Evolutionary conservation across 2,113 vertebrate species (phyloP).

Genomic region (Cnemophilus loriae): DNA sequence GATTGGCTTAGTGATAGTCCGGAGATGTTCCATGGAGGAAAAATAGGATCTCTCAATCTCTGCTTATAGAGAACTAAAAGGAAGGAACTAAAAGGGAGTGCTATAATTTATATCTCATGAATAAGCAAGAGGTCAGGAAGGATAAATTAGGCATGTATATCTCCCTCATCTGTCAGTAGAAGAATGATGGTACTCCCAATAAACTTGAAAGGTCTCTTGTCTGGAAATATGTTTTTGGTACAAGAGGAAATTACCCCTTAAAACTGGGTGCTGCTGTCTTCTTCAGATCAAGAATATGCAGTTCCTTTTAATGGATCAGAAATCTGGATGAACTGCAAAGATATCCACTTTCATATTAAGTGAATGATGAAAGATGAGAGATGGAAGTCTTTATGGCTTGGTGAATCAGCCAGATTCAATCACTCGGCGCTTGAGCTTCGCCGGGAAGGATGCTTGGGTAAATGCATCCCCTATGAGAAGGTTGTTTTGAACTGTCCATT

Average conservation of each 20-base stretch:
- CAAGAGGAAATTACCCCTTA: not conserved
- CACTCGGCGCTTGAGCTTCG: fast-evolving
- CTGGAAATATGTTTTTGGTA: not conserved
- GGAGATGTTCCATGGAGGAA: not conserved
- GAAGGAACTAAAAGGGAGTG: not conserved
- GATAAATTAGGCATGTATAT: not conserved
- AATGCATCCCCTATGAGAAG: not conserved
- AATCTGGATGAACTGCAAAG: not conserved
- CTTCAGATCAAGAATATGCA: not conserved
- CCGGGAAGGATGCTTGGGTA: not conserved
- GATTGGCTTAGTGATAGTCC: not conserved
- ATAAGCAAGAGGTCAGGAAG: not conserved
- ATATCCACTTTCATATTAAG: not conserved
- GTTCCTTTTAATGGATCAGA: not conserved
- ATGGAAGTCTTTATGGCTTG: not conserved
- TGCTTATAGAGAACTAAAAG: not conserved
- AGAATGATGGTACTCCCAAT: not conserved
- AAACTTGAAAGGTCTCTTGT: not conserved
- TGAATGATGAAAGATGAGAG: not conserved
- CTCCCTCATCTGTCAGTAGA: not conserved
- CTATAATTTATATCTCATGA: not conserved
- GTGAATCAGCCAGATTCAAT: not conserved
- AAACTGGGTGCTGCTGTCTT: not conserved
- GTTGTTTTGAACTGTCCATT: not conserved
- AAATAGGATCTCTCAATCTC: not conserved